phyloP scores from a whole-genome alignment of 2,113 vertebrate species.

The Peromyscus leucopus region DNA sequence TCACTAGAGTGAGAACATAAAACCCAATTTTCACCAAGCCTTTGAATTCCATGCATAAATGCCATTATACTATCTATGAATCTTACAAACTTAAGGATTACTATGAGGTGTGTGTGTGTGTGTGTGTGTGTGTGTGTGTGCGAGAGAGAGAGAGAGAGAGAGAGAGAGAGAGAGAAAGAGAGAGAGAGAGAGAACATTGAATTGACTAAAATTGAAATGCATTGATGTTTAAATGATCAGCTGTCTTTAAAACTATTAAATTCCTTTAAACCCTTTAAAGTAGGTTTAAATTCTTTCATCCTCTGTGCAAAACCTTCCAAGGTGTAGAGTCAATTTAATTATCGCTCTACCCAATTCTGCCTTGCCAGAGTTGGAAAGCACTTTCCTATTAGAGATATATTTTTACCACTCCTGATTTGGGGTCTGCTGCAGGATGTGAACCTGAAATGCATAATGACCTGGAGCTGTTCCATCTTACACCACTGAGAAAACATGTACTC shows the following conservation, averaged over 20 bases:
- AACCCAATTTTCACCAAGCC: background rate
- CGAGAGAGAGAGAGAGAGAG: too few relatives aligned
- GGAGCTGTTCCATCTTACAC: background rate
- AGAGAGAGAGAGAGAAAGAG: too few relatives aligned
- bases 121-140: background rate
- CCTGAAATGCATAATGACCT: background rate
- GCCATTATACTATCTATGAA: slow-evolving; percentile 42
- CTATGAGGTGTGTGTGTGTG: background rate
- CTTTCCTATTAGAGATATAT: slow-evolving; percentile 15
- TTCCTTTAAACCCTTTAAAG: slow-evolving; percentile 23
- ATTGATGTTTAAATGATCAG: slow-evolving; percentile 40
- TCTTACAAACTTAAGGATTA: slow-evolving; percentile 34
- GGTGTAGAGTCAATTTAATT: slow-evolving; percentile 20
- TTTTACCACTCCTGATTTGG: background rate
- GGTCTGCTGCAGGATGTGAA: background rate
- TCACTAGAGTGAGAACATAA: slow-evolving; percentile 44
- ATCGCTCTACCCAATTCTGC: slow-evolving; percentile 14
- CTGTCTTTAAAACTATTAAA: slow-evolving; percentile 23
- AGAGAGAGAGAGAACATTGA: slow-evolving; percentile 24
- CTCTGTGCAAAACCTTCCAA: background rate
- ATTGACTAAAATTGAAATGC: slow-evolving; percentile 29
- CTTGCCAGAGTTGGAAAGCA: background rate
- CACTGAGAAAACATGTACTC: background rate
- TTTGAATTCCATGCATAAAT: slow-evolving; percentile 14
- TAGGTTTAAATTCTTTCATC: slow-evolving; percentile 22